Evolutionary conservation across 2,888 invertebrate genomes (phyloP), one percentile per base, ranked within the genome.

Genomic region (Chaetoderma sp.): DNA sequence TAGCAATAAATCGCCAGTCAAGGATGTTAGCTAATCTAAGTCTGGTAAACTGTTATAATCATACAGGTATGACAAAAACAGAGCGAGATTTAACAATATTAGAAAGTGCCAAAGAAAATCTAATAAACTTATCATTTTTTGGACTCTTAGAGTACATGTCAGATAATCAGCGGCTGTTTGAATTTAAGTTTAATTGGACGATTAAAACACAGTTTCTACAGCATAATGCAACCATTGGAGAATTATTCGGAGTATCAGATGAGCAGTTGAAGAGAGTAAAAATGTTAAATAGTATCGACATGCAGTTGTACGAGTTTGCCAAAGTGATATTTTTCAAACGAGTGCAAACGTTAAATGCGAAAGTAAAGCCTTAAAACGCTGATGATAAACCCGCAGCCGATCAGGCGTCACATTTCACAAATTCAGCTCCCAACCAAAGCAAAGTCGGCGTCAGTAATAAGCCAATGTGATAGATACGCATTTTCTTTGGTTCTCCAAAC

Each of bases 1-100:
- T 99, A 83, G 99, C 98, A 23, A 93, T 92, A 82, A 98, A 99
- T 88, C 82, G 99, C 68, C 98, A 98, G 88, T 98, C 98, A 2
- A 90, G 98, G 75, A 99, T 99, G 99, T 87, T 99, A 80, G 95
- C 98, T 18, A 96, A 99, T 89, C 89, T 99, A 73, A 94, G 94
- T 64, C 90, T 97, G 56, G 93, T 98, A 39, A 95, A 96, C 63
- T 99, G 99, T 88, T 99, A 99, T 88, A 95, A 98, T 71, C 73
- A 60, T 5, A 73, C 80, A 8, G 74, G 76, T n/a, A 69, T 80
- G 65, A 59, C 76, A 18, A 45, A 63, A 10, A 65, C 70, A 13
- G 59, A 74, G 33, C 65, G 82, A 16, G 73, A 81, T 49, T 60
- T 68, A 60, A 92, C 96, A 54, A 92, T 99, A 90, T 88, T 99